Conservation (phyloP, 2,888 invertebrate genomes). For the Caenorhabditis sp. region DNA sequence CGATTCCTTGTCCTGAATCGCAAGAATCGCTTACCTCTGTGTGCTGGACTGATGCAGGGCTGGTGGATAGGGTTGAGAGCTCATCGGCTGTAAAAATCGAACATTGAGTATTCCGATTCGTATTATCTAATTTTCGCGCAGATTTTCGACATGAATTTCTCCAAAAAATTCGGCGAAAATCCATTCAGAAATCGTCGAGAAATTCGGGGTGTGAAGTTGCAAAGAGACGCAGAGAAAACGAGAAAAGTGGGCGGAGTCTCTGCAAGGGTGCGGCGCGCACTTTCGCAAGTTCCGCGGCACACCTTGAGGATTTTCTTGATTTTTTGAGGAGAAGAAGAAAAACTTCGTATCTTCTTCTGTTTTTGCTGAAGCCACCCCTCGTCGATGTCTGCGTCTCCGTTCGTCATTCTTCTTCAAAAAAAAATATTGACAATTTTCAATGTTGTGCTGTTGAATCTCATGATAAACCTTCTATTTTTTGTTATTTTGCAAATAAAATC, state of each 20-base stretch:
- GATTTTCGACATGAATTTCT: neutral
- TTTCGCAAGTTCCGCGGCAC: slow-evolving; percentile 32
- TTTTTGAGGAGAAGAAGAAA: slow-evolving; percentile 4
- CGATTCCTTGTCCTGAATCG: neutral
- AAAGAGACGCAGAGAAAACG: slow-evolving; percentile 4
- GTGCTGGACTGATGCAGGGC: slow-evolving; percentile 46
- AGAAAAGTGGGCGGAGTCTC: slow-evolving; percentile 21
- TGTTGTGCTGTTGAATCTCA: neutral
- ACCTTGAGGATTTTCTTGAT: neutral
- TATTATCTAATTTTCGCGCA: neutral
- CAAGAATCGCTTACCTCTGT: slow-evolving; percentile 37
- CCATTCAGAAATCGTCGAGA: neutral
- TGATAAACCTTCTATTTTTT: neutral
- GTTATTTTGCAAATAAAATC: too few relatives aligned
- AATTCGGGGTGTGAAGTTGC: neutral
- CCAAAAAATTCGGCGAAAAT: slow-evolving; percentile 2
- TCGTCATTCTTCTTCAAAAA: slow-evolving; percentile 42
- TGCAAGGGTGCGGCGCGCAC: slow-evolving; percentile 9
- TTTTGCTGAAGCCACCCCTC: neutral
- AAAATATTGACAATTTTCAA: slow-evolving; percentile 56
- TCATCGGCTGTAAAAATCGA: slow-evolving; percentile 34
- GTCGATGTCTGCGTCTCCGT: slow-evolving; percentile 42
- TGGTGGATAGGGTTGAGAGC: slow-evolving; percentile 38
- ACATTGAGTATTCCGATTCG: slow-evolving; percentile 1
- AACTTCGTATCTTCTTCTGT: slow-evolving; percentile 36